Evolutionary conservation across 2,888 invertebrate genomes (phyloP), one percentile per base, ranked within the genome.

Genomic region (Chrysodeixis includens): DNA sequence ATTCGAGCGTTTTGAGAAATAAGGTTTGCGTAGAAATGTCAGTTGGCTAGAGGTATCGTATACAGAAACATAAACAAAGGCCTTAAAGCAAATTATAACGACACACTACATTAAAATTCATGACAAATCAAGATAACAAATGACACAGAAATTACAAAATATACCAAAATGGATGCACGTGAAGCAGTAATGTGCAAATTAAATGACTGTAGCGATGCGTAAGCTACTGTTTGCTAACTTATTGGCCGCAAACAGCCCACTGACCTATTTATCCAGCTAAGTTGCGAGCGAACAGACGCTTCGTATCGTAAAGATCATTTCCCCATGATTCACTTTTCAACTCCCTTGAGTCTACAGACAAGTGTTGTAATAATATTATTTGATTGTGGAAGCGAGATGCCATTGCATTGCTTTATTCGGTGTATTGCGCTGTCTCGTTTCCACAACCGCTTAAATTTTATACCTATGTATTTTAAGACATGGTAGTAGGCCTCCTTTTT

Each of bases 261-360:
- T 78, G 71, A 67, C 76, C 69, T 67, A 66, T 56, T 69, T 77
- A 40, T 9, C 49, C 30, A 59, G 52, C 63, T 62, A 51, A 74
- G 22, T 70, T 56, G 22, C 18, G 26, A 69, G 32, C 58, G 61
- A 72, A 64, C 32, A 56, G 16, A 7, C 30, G 32, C 16, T 30
- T 49, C 49, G 22, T 22, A 32, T 20, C 9, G 70, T 69, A 69
- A 63, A 72, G 60, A 61, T 49, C 5, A 40, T 40, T 20, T 1
- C 54, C n/a, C 3, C 12, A 51, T 62, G 16, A 59, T 62, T 35
- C 46, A 46, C n/a, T n/a, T 18, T 22, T 20, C 35, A 35, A 56
- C 44, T 49, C 46, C 46, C 56, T 32, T 40, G 9, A 3, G 22
- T 3, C 18, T 60, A 22, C 22, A 14, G 12, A 14, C 22, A 52